Evolutionary conservation across 2,113 vertebrate species (phyloP), one percentile per base, ranked within the genome.

Genomic region (Mustela lutreola): DNA sequence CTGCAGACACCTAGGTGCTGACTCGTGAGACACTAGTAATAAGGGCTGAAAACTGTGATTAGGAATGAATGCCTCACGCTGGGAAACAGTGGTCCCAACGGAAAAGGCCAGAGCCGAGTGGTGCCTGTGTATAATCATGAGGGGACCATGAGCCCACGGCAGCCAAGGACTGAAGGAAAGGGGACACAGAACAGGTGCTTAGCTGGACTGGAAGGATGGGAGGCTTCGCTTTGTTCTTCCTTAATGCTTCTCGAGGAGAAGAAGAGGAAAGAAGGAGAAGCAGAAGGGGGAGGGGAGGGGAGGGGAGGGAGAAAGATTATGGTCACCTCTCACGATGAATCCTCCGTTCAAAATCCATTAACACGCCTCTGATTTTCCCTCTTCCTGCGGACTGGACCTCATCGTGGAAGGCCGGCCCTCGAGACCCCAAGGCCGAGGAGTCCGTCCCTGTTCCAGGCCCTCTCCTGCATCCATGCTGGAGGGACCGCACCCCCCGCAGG

Each of bases 1-100:
- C 31, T 6, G 1, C 2, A 0, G 15, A 26, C 0, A 1, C 7
- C 12, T 5, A 3, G n/a, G 39, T 0, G 5, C 7, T n/a, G 1
- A 6, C 53, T 78, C 1, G 1, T 1, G 31, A 33, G 71, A 31
- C 58, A 8, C 24, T 36, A 42, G 21, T 28, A 31, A 15, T 42
- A 22, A 18, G 3, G 19, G 24, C 8, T 56, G 21, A 5, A 53
- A 45, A 39, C 33, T 31, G 65, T 39, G 36, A 22, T 42, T 53
- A 80, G 56, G n/a, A 22, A n/a, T 48, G 3, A 22, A 60, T 22
- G 50, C 24, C 58, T n/a, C 75, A 18, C 4, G 1, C 24, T 16
- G n/a, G 28, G 60, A 87, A 78, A 63, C 3, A 12, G 8, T 31
- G 31, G 3, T 0, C 31, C 0, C 24, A 65, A 65, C 2, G 7